These are phyloP conservation scores for Ariopsis seemanni DNA, from an alignment of 2,113 vertebrate species.

Conservation along the genomic window DNA sequence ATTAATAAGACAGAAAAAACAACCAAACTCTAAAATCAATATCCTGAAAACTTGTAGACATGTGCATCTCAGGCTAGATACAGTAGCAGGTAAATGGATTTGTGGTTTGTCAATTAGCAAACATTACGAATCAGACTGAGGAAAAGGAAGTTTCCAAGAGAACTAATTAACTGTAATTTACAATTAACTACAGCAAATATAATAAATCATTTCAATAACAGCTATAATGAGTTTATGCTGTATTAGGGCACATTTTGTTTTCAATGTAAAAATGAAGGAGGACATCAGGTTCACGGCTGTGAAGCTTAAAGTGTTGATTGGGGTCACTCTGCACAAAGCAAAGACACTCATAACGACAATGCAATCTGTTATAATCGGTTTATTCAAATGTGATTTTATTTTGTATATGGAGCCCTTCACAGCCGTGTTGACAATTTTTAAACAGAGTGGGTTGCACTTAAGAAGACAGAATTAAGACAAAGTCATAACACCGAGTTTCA, in stretches of 20 bases:
- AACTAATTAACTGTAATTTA: constrained; percentile 11
- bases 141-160: neutral
- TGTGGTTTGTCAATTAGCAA: neutral
- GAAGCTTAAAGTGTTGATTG: neutral
- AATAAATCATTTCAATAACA: neutral
- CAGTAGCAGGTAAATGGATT: neutral
- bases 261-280: neutral
- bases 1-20: neutral
- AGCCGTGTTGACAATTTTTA: neutral
- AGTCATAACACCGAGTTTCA: neutral
- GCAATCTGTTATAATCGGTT: neutral
- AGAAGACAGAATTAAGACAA: neutral
- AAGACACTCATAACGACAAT: neutral
- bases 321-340: neutral
- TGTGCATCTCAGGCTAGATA: neutral
- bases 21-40: neutral
- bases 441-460: neutral
- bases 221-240: neutral
- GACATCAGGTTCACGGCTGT: neutral
- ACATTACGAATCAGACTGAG: neutral
- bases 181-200: neutral
- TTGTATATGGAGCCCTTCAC: neutral
- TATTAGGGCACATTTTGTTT: neutral
- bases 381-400: neutral
- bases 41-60: neutral